These are phyloP conservation scores for Stenopsyche tienmushanensis DNA, from an alignment of 1,140 invertebrate species.

Conservation along the genomic window DNA sequence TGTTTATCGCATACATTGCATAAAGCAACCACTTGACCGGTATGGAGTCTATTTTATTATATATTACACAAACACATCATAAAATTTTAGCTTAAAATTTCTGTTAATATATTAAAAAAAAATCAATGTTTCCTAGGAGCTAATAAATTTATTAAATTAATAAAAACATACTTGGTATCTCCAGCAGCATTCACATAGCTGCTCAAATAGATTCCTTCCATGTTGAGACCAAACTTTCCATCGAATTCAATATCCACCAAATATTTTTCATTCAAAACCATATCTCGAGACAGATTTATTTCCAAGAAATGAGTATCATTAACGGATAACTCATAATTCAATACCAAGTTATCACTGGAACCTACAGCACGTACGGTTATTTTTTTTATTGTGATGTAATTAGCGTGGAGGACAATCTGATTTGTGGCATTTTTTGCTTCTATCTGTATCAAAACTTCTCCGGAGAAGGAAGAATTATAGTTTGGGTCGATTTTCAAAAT, in stretches of 20 bases:
- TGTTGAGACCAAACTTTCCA: constrained; percentile 46
- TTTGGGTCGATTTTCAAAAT: constrained; percentile 13
- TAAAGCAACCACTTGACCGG: no score
- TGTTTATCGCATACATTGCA: no score
- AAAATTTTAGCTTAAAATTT: no score
- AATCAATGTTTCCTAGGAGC: background rate
- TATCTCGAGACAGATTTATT: background rate
- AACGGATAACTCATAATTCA: background rate
- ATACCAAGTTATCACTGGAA: background rate
- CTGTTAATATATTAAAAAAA: background rate
- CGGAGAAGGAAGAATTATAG: background rate
- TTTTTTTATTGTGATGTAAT: background rate
- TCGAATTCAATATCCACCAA: constrained; percentile 45
- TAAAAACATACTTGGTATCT: background rate
- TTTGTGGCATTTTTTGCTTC: background rate
- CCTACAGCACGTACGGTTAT: background rate
- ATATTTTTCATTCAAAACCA: constrained; percentile 15
- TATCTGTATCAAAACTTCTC: background rate
- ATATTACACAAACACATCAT: no score
- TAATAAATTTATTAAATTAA: background rate
- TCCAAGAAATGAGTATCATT: background rate
- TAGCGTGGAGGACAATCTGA: background rate
- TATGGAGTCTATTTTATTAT: no score
- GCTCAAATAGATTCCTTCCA: constrained; percentile 52
- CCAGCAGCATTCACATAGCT: constrained; percentile 43